Evolutionary conservation across 2,797 vertebrate species (phyloP), one percentile per base, ranked within the genome.

Genomic region (Phaenicophaeus curvirostris): DNA sequence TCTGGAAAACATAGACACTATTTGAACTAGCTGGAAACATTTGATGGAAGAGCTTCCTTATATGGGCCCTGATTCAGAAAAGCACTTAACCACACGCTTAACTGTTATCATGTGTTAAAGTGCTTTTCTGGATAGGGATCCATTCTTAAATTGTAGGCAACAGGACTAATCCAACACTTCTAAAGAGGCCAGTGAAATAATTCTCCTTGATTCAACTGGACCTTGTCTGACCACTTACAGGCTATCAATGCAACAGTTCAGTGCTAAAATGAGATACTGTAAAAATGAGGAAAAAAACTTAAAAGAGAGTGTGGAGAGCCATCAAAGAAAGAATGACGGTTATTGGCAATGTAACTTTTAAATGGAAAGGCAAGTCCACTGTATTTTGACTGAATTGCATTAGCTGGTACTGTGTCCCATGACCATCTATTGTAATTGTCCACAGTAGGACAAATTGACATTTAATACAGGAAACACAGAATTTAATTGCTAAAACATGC

Each of bases 401-500:
- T 92, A 89, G 87, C 72, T 89, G 63, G 75, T 93, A 92, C 71
- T 92, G 85, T 31, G 24, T 33, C 71, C 78, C 74, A 9, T 73
- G 82, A 76, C 94, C 62, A 88, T 86, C 94, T 87, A 81, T 81
- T 89, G 62, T 94, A 94, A 96, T 95, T 96, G 96, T 94, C 95
- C 95, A 91, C 91, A 96, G 95, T 77, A 82, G 95, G 96, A 95
- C 74, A 86, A 96, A 94, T 33, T 9, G 68, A 96, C 71, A 83
- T 77, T 46, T 76, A 92, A 96, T 94, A 87, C 85, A 85, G 94
- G 89, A 95, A 86, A 91, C 97, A 61, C 48, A 65, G 75, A 73
- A 94, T 94, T 96, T 97, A 97, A 97, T 96, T 97, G 94, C 85
- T 97, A 96, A 98, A 98, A 97, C 81, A 95, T 89, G 83, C 39